Evolutionary conservation across 2,113 vertebrate genomes (phyloP).

Genomic region (Acrocephalus kingi): DNA sequence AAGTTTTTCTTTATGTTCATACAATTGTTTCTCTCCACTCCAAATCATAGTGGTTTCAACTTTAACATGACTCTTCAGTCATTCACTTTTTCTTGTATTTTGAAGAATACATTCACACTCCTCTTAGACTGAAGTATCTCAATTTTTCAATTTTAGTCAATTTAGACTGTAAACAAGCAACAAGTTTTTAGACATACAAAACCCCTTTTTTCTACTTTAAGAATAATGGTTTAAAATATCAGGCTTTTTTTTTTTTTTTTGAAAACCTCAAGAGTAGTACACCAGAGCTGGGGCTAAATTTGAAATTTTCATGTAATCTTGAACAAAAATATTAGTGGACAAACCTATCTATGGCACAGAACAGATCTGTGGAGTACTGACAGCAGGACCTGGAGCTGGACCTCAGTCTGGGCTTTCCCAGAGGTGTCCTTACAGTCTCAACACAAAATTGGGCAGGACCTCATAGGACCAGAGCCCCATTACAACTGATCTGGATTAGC

Average conservation of each 20-base stretch:
- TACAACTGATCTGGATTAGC: neutral
- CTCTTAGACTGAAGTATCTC: neutral
- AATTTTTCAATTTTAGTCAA: neutral
- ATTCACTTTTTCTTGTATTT: neutral
- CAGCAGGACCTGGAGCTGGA: neutral
- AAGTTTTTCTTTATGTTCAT: neutral
- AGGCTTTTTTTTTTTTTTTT: neutral
- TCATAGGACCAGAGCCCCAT: fast-evolving
- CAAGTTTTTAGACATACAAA: neutral
- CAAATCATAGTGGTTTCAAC: neutral
- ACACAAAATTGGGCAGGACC: neutral
- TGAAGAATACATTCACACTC: neutral
- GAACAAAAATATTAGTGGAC: neutral
- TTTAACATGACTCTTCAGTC: neutral
- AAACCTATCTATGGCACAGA: neutral
- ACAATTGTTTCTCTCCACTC: neutral
- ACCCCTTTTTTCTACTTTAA: neutral
- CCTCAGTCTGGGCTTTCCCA: neutral
- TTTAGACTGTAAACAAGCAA: neutral
- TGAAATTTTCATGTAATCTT: neutral
- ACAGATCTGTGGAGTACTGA: neutral
- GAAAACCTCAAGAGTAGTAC: neutral
- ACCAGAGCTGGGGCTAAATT: neutral
- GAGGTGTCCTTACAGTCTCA: neutral
- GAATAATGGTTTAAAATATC: neutral